phyloP scores from a whole-genome alignment of 2,113 vertebrate genomes.

The Dipodomys merriami region DNA sequence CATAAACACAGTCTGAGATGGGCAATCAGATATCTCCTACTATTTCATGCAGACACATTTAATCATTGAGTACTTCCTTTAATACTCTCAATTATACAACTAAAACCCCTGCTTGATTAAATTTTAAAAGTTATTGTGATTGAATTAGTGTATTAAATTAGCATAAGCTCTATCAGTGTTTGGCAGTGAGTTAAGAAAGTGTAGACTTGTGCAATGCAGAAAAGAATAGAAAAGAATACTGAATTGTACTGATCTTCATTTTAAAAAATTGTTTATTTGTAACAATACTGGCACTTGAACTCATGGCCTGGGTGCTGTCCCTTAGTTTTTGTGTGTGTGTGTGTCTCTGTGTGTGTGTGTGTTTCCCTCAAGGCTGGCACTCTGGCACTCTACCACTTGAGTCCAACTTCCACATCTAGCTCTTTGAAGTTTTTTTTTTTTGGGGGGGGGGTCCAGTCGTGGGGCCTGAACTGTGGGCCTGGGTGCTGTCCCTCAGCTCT shows the following conservation, averaged over 20 bases:
- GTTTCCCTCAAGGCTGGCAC: too few species aligned
- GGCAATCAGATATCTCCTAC: background rate
- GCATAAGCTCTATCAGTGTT: background rate
- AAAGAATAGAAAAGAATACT: background rate
- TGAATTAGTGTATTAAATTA: slow-evolving; percentile 24
- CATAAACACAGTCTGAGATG: background rate
- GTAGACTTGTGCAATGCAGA: background rate
- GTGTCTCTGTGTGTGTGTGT: too few species aligned
- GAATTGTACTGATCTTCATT: background rate
- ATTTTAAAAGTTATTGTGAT: background rate
- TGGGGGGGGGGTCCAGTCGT: too few species aligned
- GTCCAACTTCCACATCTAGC: too few species aligned
- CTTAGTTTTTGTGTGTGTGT: too few species aligned
- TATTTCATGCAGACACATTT: background rate
- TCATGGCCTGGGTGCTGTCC: too few species aligned
- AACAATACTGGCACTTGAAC: too few species aligned
- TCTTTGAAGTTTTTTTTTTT: too few species aligned
- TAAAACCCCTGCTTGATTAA: background rate
- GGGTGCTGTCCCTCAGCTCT: too few species aligned
- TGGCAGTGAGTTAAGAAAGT: background rate
- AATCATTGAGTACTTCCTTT: background rate
- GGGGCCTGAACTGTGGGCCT: too few species aligned
- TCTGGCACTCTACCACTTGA: too few species aligned
- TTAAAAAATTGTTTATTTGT: background rate
- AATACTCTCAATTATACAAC: background rate